phyloP scores from a whole-genome alignment of 2,113 vertebrate species.

The pig (Sus scrofa) region T2T-Sscrofa CM000822.6:65131001-65131500 shows the following conservation, averaged over 20 bases:
- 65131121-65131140: neutral
- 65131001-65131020: neutral
- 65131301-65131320: too few species aligned
- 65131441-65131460: too few species aligned
- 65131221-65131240: neutral
- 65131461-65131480: too few species aligned
- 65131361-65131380: too few species aligned
- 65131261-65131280: neutral
- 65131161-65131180: neutral
- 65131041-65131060: constrained; percentile 33
- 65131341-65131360: too few species aligned
- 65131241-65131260: constrained; percentile 27
- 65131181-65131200: neutral
- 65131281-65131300: too few species aligned
- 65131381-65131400: too few species aligned
- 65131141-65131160: neutral
- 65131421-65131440: too few species aligned
- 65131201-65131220: neutral
- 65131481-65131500: too few species aligned
- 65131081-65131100: neutral
- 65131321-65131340: too few species aligned
- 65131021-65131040: neutral
- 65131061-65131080: neutral
- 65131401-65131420: too few species aligned
- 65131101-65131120: neutral